Base-by-base conservation (phyloP, 1,140 invertebrate species). In the Orussus abietinus region DNA sequence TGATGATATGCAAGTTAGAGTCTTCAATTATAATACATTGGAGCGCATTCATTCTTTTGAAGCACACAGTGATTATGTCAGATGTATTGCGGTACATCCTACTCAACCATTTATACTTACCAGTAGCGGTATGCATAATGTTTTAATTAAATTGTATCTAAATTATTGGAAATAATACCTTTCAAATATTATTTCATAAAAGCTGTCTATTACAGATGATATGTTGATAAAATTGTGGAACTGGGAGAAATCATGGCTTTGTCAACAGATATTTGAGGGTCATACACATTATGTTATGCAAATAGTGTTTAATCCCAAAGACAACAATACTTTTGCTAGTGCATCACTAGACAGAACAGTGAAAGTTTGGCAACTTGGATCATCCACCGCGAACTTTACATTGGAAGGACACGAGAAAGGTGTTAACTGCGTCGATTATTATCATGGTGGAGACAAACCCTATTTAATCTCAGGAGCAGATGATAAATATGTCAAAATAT, bases 221-320 rank as follows among this genome's bases (percentile, higher is more conserved):
- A 95, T 99, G 89, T 74, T 92, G 15, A 98, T 99, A 33, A 99
- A 99, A 74, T 69, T 99, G 17, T 99, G 97, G 97, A 98, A 99
- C 70, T 99, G 96, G 96, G 96, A 99, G 17, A 96, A 98, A 62
- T 82, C 89, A 55, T 99, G 96, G 93, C 77, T 86, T 1, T 94
- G 94, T 57, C 96, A 97, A 56, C 95, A 98, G 71, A 89, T 96
- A 1, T 97, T 96, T 64, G 94, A 97, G 62, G 93, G 96, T 0
- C 97, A 99, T 70, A 94, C 92, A 1, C 97, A 99, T 67, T 99
- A 99, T 66, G 95, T 99, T 0, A 99, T 99, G 97, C 95, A 99
- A 72, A 90, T 99, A 57, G 95, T 96, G 0, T 92, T 99, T 51
- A 99, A 99, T 76, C 97, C 97, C 0, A 99, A 99, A 69, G 97